Evolutionary conservation across 2,113 vertebrate genomes (phyloP).

Genomic region (Elanus axillaris): DNA sequence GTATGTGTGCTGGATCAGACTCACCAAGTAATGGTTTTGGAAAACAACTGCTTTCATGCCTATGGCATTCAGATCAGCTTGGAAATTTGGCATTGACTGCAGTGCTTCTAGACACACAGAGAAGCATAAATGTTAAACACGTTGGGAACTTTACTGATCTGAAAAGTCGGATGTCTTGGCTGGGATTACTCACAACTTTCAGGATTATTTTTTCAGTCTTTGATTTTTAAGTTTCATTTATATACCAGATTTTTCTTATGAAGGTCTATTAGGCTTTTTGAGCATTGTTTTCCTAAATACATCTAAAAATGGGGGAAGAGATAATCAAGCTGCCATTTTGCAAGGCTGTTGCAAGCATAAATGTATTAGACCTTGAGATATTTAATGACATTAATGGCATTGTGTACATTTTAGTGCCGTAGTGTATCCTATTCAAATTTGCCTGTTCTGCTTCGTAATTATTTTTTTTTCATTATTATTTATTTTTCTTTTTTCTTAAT

Average conservation of each 20-base stretch:
- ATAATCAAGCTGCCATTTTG: background rate
- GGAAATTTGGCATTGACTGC: background rate
- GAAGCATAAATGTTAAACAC: background rate
- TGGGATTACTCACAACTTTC: background rate
- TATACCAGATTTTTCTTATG: background rate
- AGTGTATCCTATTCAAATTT: background rate
- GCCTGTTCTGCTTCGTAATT: background rate
- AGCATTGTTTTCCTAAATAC: background rate
- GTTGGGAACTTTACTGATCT: background rate
- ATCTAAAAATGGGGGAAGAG: background rate
- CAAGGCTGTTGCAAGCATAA: background rate
- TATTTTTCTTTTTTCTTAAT: background rate
- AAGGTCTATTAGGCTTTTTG: background rate
- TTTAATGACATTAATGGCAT: background rate
- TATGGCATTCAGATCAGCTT: accelerated
- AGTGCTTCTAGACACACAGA: background rate
- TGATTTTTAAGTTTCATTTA: background rate
- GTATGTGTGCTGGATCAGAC: background rate
- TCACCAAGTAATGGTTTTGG: background rate
- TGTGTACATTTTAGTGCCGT: background rate
- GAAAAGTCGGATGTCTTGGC: background rate
- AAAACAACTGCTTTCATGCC: background rate
- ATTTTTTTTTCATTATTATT: background rate
- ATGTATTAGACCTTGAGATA: background rate
- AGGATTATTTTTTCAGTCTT: background rate